Conservation (phyloP, 2,797 vertebrate genomes). For the Typhlichthys eigenmanni region DNA sequence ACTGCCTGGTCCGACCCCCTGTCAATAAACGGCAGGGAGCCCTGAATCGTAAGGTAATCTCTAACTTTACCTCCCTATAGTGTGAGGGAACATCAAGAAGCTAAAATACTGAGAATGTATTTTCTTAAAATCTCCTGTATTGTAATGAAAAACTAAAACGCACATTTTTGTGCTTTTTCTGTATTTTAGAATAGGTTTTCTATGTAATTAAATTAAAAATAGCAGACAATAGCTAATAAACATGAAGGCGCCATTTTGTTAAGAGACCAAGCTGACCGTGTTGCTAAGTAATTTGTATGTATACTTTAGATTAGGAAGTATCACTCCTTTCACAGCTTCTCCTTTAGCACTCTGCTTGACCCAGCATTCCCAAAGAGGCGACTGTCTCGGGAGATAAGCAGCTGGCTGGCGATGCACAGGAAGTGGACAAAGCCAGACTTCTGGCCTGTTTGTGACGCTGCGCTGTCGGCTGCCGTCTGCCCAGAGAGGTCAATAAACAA, state of each 20-base stretch:
- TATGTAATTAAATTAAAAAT: too few relatives aligned
- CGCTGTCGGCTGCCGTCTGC: constrained; percentile 61
- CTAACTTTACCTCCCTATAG: not conserved
- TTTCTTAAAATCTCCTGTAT: too few relatives aligned
- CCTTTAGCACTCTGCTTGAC: constrained; percentile 4
- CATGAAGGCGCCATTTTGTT: too few relatives aligned
- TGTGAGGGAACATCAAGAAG: not conserved
- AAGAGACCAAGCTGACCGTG: not conserved
- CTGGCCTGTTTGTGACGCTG: constrained; percentile 70
- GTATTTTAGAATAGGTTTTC: too few relatives aligned
- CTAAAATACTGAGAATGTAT: too few relatives aligned
- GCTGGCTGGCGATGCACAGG: constrained; percentile 63
- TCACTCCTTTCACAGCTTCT: not conserved
- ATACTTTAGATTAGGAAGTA: not conserved
- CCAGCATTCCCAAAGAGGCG: constrained; percentile 13
- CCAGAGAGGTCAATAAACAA: constrained; percentile 1
- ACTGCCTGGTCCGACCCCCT: constrained; percentile 41
- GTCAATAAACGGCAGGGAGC: constrained; percentile 45
- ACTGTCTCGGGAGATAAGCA: constrained; percentile 52
- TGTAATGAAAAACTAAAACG: too few relatives aligned
- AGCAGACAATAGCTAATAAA: too few relatives aligned
- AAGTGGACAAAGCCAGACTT: constrained; percentile 61
- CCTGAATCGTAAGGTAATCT: constrained; percentile 31
- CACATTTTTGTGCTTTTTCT: too few relatives aligned
- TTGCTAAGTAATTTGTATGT: not conserved